phyloP scores from a whole-genome alignment of 2,797 vertebrate genomes.

The Channa striata region DNA sequence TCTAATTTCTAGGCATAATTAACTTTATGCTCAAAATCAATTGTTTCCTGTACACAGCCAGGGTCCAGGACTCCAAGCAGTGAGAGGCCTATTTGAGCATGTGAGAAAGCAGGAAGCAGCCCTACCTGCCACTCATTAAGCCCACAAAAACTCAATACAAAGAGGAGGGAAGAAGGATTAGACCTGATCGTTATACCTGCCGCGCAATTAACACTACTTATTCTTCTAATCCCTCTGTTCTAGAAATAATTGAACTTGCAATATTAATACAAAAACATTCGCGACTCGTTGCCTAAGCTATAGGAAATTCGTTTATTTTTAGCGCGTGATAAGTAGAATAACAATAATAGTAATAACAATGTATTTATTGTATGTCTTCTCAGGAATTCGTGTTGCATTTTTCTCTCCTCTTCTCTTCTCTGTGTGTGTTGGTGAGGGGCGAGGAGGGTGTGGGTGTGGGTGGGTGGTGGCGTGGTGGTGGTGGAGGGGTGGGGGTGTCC shows the following conservation, averaged over 20 bases:
- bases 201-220: slow-evolving; percentile 88
- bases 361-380: slow-evolving; percentile 25
- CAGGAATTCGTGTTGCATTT: slow-evolving; percentile 5
- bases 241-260: slow-evolving; percentile 80
- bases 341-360: slow-evolving; percentile 30
- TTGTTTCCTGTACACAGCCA: slow-evolving; percentile 88
- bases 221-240: slow-evolving; percentile 84
- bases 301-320: slow-evolving; percentile 20
- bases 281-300: slow-evolving; percentile 22
- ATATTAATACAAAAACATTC: slow-evolving; percentile 51
- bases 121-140: slow-evolving; percentile 90
- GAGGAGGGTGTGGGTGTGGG: not conserved
- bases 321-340: slow-evolving; percentile 32
- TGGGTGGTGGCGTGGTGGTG: not conserved
- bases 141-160: slow-evolving; percentile 87
- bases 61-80: slow-evolving; percentile 85
- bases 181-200: slow-evolving; percentile 89
- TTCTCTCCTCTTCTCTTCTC: not conserved
- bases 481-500: not conserved
- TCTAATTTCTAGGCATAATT: slow-evolving; percentile 87
- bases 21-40: slow-evolving; percentile 89
- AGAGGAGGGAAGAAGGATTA: slow-evolving; percentile 84
- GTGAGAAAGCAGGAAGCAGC: slow-evolving; percentile 89
- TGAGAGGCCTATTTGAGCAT: slow-evolving; percentile 86
- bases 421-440: not conserved